Percentiles rank a stretch among this genome's conserved stretches.
These are phyloP conservation scores for Epinotia nisella DNA, from an alignment of 2,888 invertebrate genomes.

Conservation along the genomic window DNA sequence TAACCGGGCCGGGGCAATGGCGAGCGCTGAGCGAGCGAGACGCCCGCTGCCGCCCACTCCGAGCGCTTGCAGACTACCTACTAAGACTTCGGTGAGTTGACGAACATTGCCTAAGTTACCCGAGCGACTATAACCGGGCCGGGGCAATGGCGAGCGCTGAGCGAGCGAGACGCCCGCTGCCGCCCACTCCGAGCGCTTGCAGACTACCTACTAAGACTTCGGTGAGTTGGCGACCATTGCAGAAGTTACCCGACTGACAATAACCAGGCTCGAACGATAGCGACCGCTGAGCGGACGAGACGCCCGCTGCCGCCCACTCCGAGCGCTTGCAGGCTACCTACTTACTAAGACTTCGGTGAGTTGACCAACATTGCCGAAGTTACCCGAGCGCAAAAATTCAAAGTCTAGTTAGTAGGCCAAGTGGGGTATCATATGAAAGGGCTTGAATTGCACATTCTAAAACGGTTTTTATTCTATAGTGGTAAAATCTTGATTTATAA, in stretches of 20 bases:
- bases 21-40: conserved; percentile 50
- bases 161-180: conserved; percentile 63
- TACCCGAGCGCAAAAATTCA: too few species aligned
- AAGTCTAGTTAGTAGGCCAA: too few species aligned
- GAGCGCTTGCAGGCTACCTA: conserved; percentile 49
- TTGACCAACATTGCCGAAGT: conserved; percentile 1
- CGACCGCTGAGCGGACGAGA: conserved; percentile 50
- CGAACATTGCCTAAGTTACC: neutral
- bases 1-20: conserved; percentile 37
- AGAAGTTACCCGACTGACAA: conserved; percentile 10
- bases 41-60: conserved; percentile 61
- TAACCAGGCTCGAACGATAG: conserved; percentile 38
- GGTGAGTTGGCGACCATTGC: conserved; percentile 3
- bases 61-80: too few species aligned
- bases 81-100: too few species aligned
- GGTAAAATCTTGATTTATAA: too few species aligned
- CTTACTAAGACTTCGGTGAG: neutral
- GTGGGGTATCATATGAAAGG: too few species aligned
- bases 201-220: neutral
- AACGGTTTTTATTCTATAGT: too few species aligned
- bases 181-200: conserved; percentile 65
- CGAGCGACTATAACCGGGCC: conserved; percentile 27
- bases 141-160: conserved; percentile 46
- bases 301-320: conserved; percentile 72
- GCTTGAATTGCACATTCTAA: too few species aligned